Percentiles rank a stretch among this genome's conserved stretches.
Evolutionary conservation across 2,113 vertebrate species (phyloP).

Genomic region (Alethe castanea): DNA sequence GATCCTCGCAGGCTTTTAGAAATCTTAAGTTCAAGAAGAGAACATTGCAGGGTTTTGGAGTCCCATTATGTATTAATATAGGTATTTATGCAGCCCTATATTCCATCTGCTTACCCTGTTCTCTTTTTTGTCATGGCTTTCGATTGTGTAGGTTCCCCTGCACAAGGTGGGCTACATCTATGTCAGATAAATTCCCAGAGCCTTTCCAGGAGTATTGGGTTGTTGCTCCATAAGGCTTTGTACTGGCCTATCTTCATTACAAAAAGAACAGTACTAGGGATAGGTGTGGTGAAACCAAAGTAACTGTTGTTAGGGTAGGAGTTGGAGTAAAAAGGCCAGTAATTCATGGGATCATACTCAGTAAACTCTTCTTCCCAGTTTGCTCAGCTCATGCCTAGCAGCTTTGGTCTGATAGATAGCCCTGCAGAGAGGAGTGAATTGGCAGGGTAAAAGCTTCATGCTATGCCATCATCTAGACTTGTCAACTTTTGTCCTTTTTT

Average conservation of each 20-base stretch:
- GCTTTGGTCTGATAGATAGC: neutral
- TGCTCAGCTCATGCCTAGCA: neutral
- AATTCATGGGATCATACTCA: neutral
- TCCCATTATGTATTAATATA: neutral
- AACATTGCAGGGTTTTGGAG: neutral
- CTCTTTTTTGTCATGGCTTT: neutral
- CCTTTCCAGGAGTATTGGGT: neutral
- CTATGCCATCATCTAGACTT: neutral
- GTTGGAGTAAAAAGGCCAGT: neutral
- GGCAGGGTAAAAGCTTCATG: neutral
- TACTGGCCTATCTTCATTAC: neutral
- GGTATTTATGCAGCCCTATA: neutral
- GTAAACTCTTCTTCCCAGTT: neutral
- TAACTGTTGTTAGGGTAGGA: neutral
- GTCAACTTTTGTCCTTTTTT: neutral
- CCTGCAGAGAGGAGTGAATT: neutral
- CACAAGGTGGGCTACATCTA: neutral
- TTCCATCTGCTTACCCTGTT: neutral
- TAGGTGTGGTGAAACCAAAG: neutral
- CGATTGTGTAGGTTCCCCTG: neutral
- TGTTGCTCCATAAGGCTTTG: neutral
- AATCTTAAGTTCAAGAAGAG: neutral
- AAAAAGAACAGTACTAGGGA: neutral
- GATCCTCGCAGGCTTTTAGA: neutral
- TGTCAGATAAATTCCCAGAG: neutral